Evolutionary conservation across 2,113 vertebrate genomes (phyloP), one percentile per base, ranked within the genome.

Genomic region (Sylvia atricapilla): DNA sequence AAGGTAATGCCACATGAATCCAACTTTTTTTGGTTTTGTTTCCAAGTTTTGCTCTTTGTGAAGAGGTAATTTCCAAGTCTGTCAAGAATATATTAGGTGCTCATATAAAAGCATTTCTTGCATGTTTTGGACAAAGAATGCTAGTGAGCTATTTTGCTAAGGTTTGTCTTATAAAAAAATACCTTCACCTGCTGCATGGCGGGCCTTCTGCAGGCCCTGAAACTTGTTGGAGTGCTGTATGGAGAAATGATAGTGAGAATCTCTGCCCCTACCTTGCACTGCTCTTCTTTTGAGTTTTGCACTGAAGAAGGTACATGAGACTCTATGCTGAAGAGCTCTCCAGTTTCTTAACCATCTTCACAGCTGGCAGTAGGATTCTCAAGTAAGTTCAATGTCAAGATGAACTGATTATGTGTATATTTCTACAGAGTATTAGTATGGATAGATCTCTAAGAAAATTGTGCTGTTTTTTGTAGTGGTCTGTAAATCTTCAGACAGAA

Each of bases 231-330:
- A 43, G 6, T 55, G 25, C 8, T 28, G 7, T 19, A 7, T 13
- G 9, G 15, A 25, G 25, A 78, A 70, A n/a, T 7, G 4, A 7
- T 46, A 49, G 41, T 14, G 8, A 70, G 22, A 62, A 24, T 33
- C 17, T n/a, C 1, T 83, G 72, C n/a, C 13, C 31, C 30, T 43
- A 43, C 10, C 0, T 0, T 24, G 21, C 30, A 16, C 50, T 4
- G 0, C 14, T 13, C 23, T 44, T 79, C 28, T 75, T 73, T 52
- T 1, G 3, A 47, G 15, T 33, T 37, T 39, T 53, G 5, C 21
- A 15, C 35, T 49, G 15, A 35, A 47, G 33, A 82, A 88, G n/a
- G 6, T 46, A n/a, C 17, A 15, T 9, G 15, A 23, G 15, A 28
- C 19, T 52, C 62, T 10, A 11, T 67, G 52, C 28, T 47, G 33